Conservation (phyloP, 2,888 invertebrate genomes). For the Ophion obscuratus region DNA sequence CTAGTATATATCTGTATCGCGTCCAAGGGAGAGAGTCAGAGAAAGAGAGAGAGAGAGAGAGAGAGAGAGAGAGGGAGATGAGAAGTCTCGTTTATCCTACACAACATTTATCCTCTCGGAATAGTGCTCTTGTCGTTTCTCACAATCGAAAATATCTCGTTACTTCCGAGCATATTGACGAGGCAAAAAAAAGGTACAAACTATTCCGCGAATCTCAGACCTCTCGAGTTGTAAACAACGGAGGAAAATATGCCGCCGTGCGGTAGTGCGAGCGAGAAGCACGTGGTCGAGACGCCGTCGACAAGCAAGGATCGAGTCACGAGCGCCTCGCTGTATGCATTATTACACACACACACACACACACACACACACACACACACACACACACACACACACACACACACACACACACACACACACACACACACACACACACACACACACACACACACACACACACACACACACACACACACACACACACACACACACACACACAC, state of each 20-base stretch:
- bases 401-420: too few species aligned
- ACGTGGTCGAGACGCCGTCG: constrained; percentile 58
- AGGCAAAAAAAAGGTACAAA: background rate
- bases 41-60: constrained; percentile 6
- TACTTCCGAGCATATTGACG: background rate
- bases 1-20: background rate
- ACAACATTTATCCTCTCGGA: background rate
- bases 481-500: too few species aligned
- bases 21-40: constrained; percentile 4
- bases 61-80: background rate
- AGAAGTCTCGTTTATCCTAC: background rate
- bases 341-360: background rate
- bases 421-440: too few species aligned
- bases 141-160: background rate
- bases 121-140: background rate
- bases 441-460: too few species aligned
- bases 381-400: too few species aligned
- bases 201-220: constrained; percentile 2
- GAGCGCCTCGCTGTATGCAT: constrained; percentile 23
- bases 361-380: too few species aligned
- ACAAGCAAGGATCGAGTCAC: constrained; percentile 45
- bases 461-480: too few species aligned
- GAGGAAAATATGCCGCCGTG: constrained; percentile 33
- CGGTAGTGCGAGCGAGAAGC: constrained; percentile 34
- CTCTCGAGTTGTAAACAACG: constrained; percentile 42